These are phyloP conservation scores for Cheilosia variabilis DNA, from an alignment of 2,888 invertebrate species.

Conservation along the genomic window DNA sequence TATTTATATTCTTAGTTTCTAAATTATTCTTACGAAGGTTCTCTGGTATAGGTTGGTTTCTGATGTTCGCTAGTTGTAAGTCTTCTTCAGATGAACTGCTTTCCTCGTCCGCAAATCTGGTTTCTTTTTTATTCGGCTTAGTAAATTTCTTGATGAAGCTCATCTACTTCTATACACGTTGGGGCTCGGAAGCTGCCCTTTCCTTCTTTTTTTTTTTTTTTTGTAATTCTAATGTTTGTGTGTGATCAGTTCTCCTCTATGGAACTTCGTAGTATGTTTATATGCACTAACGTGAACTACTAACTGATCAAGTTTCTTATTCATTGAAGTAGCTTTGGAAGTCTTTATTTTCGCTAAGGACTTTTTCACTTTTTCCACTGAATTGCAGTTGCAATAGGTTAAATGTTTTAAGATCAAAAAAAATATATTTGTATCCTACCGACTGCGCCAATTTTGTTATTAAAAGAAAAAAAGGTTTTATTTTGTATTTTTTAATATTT, in stretches of 20 bases:
- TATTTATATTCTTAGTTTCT: background rate
- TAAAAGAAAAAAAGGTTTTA: too few species aligned
- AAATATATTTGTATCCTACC: too few species aligned
- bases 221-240: background rate
- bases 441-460: too few species aligned
- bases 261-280: too few species aligned
- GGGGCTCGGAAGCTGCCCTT: background rate
- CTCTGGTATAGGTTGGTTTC: conserved; percentile 3
- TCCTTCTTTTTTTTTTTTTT: too few species aligned
- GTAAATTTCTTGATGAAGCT: background rate
- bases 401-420: too few species aligned
- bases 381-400: too few species aligned
- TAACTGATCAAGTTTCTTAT: background rate
- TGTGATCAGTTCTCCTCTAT: background rate
- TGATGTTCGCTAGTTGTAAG: background rate
- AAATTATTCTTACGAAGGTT: too few species aligned
- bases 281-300: too few species aligned
- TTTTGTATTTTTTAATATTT: too few species aligned
- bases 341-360: background rate
- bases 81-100: too few species aligned
- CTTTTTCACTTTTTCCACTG: background rate
- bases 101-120: too few species aligned
- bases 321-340: background rate
- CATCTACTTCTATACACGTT: background rate
- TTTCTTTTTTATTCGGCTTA: background rate